Base-by-base conservation (phyloP, 1,140 invertebrate genomes). In the Oncopeltus fasciatus region DNA sequence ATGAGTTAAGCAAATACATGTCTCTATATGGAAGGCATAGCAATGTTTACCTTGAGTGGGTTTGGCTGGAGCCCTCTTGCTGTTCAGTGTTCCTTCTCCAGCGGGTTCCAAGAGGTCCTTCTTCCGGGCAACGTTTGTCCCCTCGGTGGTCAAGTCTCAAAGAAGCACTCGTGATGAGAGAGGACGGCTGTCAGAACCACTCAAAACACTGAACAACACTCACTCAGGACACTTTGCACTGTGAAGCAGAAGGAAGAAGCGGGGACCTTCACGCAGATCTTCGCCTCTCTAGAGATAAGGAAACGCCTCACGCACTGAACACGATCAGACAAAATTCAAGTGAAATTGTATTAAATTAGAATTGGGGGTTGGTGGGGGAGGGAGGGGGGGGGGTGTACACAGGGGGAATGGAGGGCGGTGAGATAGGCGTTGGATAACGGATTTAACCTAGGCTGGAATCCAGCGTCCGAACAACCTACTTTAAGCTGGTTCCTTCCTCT, bases 391-490 rank as follows among this genome's bases (percentile, higher is more conserved):
- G 21, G 18, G 18, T 20, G n/a, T n/a, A n/a, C n/a, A n/a, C n/a
- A n/a, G n/a, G n/a, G n/a, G 49, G 24, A 24, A 24, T 24, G 49
- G 24, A 53, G 24, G 21, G 21, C 21, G 49, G 14, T 2, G 49
- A 11, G 2, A 38, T 38, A 38, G 49, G n/a, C 18, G 47, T 21
- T 11, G 49, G 49, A 53, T 53, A 53, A 53, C 49, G 49, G 49
- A 53, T 53, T 53, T 53, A 24, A 24, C 49, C 49, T 53, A 53
- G 49, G 49, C 26, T 53, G 49, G 49, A 53, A 53, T 53, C 49
- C 49, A 26, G 49, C 24, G 5, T 24, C 18, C 2, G 49, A 11
- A 24, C 49, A 53, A 53, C 49, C 49, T 24, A 53, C 49, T 53
- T 53, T 2, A 9, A 49, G 47, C 3, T 14, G 31, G 31, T 38